Conservation (phyloP, 2,797 vertebrate genomes). For the Paramormyrops hopkinsi region DNA sequence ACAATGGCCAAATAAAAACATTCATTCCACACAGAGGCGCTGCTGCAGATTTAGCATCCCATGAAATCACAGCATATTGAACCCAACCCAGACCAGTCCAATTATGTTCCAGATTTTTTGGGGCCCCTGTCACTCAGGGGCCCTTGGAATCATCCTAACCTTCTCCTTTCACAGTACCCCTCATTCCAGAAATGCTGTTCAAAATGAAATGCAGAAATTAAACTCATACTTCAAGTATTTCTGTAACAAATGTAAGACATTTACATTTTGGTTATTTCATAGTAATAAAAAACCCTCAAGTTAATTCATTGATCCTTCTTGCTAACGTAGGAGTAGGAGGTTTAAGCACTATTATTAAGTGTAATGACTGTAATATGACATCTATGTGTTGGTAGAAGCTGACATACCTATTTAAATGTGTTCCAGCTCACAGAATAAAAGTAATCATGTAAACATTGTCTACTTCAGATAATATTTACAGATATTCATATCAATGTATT, state of each 20-base stretch:
- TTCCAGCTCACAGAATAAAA: constrained; percentile 6
- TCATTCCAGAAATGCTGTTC: background rate
- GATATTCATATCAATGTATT: constrained; percentile 19
- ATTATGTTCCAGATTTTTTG: background rate
- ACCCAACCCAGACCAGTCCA: background rate
- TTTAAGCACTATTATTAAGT: background rate
- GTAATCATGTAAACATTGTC: background rate
- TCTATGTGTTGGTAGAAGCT: background rate
- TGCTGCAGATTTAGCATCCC: background rate
- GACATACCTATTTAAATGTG: constrained; percentile 1
- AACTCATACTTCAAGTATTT: background rate
- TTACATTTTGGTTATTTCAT: background rate
- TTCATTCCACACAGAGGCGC: background rate
- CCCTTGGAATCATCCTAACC: background rate
- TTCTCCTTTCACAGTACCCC: background rate
- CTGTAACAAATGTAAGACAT: background rate
- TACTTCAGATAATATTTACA: constrained; percentile 25
- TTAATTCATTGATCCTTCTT: background rate
- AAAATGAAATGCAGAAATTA: background rate
- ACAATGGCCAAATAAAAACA: background rate
- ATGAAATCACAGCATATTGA: background rate
- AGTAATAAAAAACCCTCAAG: background rate
- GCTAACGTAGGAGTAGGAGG: background rate
- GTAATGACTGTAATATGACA: background rate
- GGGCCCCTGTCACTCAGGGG: background rate